phyloP scores from a whole-genome alignment of 2,113 vertebrate genomes.

The Narcine bancroftii region DNA sequence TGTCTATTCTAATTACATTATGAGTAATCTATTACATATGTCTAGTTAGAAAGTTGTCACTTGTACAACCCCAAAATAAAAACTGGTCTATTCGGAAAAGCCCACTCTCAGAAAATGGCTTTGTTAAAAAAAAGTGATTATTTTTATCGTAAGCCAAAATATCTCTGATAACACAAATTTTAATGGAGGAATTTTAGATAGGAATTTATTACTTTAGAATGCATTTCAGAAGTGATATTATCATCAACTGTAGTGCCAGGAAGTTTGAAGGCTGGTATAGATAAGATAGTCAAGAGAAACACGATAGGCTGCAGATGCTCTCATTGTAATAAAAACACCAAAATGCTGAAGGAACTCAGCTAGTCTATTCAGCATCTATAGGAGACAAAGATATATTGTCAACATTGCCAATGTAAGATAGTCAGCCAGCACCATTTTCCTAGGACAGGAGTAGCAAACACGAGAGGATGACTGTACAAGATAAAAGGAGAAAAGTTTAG shows the following conservation, averaged over 20 bases:
- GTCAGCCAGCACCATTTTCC: too few species aligned
- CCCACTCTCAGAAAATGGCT: not conserved
- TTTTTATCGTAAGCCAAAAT: not conserved
- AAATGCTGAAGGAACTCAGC: too few species aligned
- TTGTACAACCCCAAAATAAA: not conserved
- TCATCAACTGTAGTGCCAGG: not conserved
- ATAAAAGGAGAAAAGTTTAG: too few species aligned
- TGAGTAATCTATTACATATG: not conserved
- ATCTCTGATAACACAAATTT: not conserved
- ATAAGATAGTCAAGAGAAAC: too few species aligned
- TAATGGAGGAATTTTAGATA: not conserved
- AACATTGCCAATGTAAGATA: too few species aligned
- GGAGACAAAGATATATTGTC: too few species aligned
- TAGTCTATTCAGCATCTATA: too few species aligned
- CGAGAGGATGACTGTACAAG: too few species aligned
- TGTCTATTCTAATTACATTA: not conserved
- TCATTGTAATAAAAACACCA: too few species aligned
- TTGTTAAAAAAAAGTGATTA: not conserved
- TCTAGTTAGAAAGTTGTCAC: not conserved
- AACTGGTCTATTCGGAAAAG: not conserved
- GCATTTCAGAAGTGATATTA: not conserved
- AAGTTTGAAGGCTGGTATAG: not conserved
- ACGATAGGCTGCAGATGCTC: too few species aligned
- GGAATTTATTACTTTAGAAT: not conserved
- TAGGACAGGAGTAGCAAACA: too few species aligned